Evolutionary conservation across 2,797 vertebrate species (phyloP), one percentile per base, ranked within the genome.

Genomic region (Hypotaenidia okinawae): DNA sequence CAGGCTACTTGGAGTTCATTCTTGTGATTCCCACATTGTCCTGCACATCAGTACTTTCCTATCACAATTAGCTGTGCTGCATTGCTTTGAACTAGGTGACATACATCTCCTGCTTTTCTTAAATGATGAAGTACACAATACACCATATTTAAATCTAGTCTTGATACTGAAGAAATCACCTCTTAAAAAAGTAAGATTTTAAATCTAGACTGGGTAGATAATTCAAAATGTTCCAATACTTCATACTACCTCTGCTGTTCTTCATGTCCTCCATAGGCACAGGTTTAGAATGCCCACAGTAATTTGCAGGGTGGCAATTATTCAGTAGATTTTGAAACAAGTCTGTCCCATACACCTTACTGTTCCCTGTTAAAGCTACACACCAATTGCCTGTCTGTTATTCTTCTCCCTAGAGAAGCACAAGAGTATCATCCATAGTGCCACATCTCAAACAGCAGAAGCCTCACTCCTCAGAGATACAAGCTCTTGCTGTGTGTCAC

Each of bases 341-440:
- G 8, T 2, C 47, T 59, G 22, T 55, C 33, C 33, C 30, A 43
- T 14, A 2, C 12, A 10, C 11, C n/a, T 7, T 7, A 22, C 25
- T 32, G 12, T 24, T 61, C 18, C 18, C 39, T 77, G 76, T 80
- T 59, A 43, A 77, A 70, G 28, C 58, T 43, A 37, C 22, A n/a
- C 12, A 33, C 7, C 15, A 11, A 54, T 39, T 19, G 52, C 21
- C 30, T 43, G 32, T 41, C 57, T 58, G 77, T 45, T 37, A 19
- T 27, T 58, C 81, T 73, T 57, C 49, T 49, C 47, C 25, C 32
- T 70, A 54, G 19, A 86, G 17, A 54, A 81, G 15, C 2, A 6
- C 0, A 1, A 47, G 1, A 63, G 11, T 19, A 13, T 41, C 62
- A 25, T 9, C 2, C 2, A 7, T 13, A 62, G 21, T 5, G 11